A percentile compares a stretch with the other conserved stretches of the same genome.
phyloP scores from a whole-genome alignment of 2,797 vertebrate genomes.

The Eospalax fontanierii region DNA sequence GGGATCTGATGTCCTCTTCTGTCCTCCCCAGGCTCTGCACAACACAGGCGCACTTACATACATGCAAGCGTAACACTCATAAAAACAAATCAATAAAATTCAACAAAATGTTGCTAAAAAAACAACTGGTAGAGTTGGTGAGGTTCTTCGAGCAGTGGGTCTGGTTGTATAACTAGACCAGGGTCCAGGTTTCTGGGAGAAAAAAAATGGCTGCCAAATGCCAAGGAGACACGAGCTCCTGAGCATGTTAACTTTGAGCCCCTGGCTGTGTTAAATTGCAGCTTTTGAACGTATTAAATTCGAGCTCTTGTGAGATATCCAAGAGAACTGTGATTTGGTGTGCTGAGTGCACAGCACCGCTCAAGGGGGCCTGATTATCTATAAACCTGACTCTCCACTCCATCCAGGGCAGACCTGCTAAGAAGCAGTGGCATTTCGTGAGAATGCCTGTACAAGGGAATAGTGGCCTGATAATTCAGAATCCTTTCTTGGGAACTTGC shows the following conservation, averaged over 20 bases:
- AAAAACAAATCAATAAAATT: too few species aligned
- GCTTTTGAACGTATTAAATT: background rate
- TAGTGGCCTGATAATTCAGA: background rate
- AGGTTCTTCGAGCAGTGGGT: background rate
- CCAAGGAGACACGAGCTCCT: background rate
- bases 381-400: background rate
- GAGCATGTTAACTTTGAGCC: background rate
- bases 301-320: background rate
- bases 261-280: background rate
- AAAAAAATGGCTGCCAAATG: background rate
- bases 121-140: background rate
- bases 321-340: slow-evolving; percentile 15
- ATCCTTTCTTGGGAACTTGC: background rate
- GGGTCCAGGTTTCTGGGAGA: slow-evolving; percentile 21
- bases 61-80: too few species aligned
- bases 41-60: too few species aligned
- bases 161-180: background rate
- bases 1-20: too few species aligned
- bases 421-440: background rate
- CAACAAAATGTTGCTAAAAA: background rate
- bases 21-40: too few species aligned
- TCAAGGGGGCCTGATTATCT: background rate
- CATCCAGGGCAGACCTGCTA: background rate
- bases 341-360: background rate
- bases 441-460: background rate